A percentile compares a stretch with the other conserved stretches of the same genome.
phyloP scores from a whole-genome alignment of 2,888 invertebrate species.

The Epistrophe eligans region DNA sequence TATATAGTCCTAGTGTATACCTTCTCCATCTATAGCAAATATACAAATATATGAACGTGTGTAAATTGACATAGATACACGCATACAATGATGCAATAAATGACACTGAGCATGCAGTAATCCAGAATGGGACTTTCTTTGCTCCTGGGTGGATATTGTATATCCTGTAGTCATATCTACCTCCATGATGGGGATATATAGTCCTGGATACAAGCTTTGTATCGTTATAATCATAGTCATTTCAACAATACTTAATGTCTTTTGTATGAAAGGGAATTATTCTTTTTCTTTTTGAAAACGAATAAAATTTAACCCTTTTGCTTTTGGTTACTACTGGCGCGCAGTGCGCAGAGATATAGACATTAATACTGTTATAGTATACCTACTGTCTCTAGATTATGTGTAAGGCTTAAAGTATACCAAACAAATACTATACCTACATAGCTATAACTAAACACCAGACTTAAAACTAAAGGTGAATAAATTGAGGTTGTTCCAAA shows the following conservation, averaged over 20 bases:
- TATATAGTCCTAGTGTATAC: background rate
- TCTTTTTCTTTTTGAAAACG: constrained; percentile 22
- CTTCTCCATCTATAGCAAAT: constrained; percentile 12
- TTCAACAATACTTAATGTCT: constrained; percentile 66
- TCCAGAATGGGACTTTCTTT: constrained; percentile 31
- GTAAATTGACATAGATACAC: constrained; percentile 72
- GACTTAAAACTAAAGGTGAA: background rate
- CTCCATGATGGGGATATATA: constrained; percentile 43
- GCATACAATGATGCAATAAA: constrained; percentile 63
- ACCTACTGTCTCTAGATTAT: background rate
- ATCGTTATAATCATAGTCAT: constrained; percentile 63
- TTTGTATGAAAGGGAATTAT: constrained; percentile 52
- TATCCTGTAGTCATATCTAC: no score
- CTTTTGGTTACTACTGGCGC: constrained; percentile 29
- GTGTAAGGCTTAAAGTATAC: background rate
- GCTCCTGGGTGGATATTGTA: constrained; percentile 24
- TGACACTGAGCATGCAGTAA: constrained; percentile 59
- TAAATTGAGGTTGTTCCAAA: background rate
- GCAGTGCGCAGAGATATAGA: constrained; percentile 10
- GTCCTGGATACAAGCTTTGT: constrained; percentile 44
- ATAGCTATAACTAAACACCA: background rate
- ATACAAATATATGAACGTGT: constrained; percentile 26
- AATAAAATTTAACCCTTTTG: constrained; percentile 63
- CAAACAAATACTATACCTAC: no score
- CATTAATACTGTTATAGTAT: background rate